Evolutionary conservation across 2,888 invertebrate species (phyloP), one percentile per base, ranked within the genome.

Genomic region (Meganola albula): DNA sequence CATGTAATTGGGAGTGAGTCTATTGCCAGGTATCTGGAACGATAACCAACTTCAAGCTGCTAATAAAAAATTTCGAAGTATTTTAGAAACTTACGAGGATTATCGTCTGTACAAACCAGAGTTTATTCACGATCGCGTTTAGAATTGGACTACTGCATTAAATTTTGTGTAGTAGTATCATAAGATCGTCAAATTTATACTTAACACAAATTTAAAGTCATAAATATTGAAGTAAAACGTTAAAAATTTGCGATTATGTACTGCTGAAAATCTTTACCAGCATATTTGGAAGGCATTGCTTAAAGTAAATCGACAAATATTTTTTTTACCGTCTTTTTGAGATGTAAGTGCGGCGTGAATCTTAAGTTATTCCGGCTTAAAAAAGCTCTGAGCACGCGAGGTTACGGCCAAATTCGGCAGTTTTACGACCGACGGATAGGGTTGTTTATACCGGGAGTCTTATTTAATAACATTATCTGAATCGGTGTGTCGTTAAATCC

Each of bases 391-490:
- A 53, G 52, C 63, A 63, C 57, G 66, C 62, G 53, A 63, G 44
- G 53, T 48, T 49, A 44, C 48, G 43, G 48, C 55, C 59, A 58
- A 68, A 70, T 71, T 69, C 71, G 60, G 63, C 56, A 66, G 67
- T 72, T 75, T 76, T 75, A 78, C 65, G 72, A 64, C 50, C 58
- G 44, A 51, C 58, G 63, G 64, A 72, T 73, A 64, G 53, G 48
- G 63, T 74, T 76, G 72, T 76, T 76, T 77, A 76, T 73, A 63
- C 54, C 48, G 56, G 50, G 50, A 58, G 59, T 65, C 66, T 76
- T 72, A 73, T 73, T 76, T 70, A 73, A 78, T 76, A 74, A 75
- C 64, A 63, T 74, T 73, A 76, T 74, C 70, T 55, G 59, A 68
- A 66, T 63, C 62, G 54, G 46, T 58, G 60, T 70, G 67, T 66